Evolutionary conservation across 2,113 vertebrate species (phyloP).

Genomic region (Pitta sordida): DNA sequence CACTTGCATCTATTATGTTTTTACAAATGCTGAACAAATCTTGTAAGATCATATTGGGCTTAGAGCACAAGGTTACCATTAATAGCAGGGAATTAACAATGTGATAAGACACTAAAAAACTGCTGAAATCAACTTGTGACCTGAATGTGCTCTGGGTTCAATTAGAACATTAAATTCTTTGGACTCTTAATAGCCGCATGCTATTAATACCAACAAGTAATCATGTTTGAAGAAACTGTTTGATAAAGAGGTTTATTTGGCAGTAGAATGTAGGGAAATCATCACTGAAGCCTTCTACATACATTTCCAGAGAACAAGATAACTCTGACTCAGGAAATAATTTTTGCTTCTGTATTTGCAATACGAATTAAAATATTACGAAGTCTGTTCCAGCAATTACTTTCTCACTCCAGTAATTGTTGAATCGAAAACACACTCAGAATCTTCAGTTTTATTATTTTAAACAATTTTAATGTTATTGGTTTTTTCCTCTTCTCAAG

Average conservation of each 20-base stretch:
- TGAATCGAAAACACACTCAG: neutral
- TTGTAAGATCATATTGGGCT: neutral
- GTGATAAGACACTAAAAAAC: neutral
- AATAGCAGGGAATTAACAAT: neutral
- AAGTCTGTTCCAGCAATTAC: neutral
- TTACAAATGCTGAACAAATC: slow-evolving; percentile 2
- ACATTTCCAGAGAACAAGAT: neutral
- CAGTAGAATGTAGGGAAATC: neutral
- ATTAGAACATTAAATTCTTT: neutral
- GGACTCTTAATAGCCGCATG: neutral
- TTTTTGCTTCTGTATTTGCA: neutral
- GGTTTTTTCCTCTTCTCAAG: neutral
- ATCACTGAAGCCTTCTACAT: neutral
- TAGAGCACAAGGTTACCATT: neutral
- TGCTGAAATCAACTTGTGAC: neutral
- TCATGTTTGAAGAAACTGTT: neutral
- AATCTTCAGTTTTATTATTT: neutral
- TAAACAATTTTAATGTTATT: neutral
- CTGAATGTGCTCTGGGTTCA: neutral
- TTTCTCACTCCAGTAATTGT: neutral
- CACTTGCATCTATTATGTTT: neutral
- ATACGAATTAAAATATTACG: neutral
- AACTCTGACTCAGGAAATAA: neutral
- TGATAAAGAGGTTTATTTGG: neutral
- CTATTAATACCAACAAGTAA: neutral